Evolutionary conservation across 2,888 invertebrate genomes (phyloP).

Genomic region (Chymomyza fuscimana): DNA sequence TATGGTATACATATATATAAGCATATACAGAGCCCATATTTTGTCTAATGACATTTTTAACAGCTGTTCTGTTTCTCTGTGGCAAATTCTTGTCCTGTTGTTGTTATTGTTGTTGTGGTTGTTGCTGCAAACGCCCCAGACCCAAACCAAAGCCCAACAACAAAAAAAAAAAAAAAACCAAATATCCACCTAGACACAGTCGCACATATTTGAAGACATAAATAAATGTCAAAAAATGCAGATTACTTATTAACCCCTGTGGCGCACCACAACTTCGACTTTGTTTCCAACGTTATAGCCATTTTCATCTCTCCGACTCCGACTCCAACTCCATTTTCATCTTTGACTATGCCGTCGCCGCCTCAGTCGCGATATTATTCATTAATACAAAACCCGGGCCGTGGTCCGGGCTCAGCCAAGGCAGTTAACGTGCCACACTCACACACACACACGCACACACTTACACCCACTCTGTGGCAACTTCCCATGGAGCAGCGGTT

Average conservation of each 20-base stretch:
- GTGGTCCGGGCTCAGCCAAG: slow-evolving; percentile 35
- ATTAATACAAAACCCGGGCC: slow-evolving; percentile 69
- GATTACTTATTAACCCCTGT: slow-evolving; percentile 79
- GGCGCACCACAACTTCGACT: slow-evolving; percentile 62
- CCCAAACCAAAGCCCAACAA: not conserved
- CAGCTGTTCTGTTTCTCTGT: slow-evolving; percentile 68
- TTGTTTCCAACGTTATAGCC: not conserved
- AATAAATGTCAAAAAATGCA: slow-evolving; percentile 79
- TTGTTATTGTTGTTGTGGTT: too few species aligned
- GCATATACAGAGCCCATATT: slow-evolving; percentile 20
- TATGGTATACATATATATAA: not conserved
- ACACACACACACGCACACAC: slow-evolving; percentile 6
- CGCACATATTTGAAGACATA: slow-evolving; percentile 75
- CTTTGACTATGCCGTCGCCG: slow-evolving; percentile 16
- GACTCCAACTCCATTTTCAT: not conserved
- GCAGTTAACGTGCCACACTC: slow-evolving; percentile 29
- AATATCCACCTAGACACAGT: slow-evolving; percentile 9
- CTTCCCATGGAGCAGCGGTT: not conserved
- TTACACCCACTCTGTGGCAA: slow-evolving; percentile 11
- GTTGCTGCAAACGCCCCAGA: not conserved
- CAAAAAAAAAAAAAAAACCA: not conserved
- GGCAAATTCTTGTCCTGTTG: not conserved
- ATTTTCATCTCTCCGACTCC: not conserved
- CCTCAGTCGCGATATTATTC: slow-evolving; percentile 76
- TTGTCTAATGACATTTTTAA: slow-evolving; percentile 65